A percentile compares a stretch with the other conserved stretches of the same genome.
phyloP scores from a whole-genome alignment of 1,140 invertebrate genomes.

The Scaptomyza montana region DNA sequence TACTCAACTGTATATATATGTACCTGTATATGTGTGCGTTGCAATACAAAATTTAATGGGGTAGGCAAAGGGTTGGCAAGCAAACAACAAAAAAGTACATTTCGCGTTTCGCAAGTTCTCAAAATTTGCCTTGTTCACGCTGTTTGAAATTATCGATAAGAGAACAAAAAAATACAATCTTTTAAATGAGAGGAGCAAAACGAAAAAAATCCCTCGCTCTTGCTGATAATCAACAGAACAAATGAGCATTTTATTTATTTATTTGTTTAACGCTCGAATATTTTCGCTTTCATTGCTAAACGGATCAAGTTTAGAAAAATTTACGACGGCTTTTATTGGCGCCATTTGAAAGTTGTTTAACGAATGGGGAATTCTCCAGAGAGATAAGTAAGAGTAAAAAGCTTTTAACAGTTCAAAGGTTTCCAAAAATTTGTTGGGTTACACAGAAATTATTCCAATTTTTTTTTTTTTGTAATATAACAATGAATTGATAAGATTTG shows the following conservation, averaged over 20 bases:
- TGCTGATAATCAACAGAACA: conserved; percentile 21
- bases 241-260: conserved; percentile 12
- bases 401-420: too few species aligned
- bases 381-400: too few species aligned
- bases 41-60: conserved; percentile 74
- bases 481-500: too few species aligned
- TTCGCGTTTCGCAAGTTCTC: conserved; percentile 17
- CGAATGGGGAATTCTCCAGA: too few species aligned
- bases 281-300: conserved; percentile 19
- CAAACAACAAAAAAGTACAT: conserved; percentile 1
- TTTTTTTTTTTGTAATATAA: too few species aligned
- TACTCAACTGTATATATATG: conserved; percentile 6
- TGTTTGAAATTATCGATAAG: conserved; percentile 36
- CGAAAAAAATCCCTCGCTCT: neutral
- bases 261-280: neutral
- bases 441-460: too few species aligned
- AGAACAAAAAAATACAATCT: neutral
- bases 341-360: too few species aligned
- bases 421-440: too few species aligned
- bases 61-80: conserved; percentile 66
- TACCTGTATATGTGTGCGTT: conserved; percentile 25
- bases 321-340: too few species aligned
- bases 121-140: conserved; percentile 46
- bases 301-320: too few species aligned
- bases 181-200: neutral